Base-by-base conservation (phyloP, 2,888 invertebrate species). In the Meteorus colon region DNA sequence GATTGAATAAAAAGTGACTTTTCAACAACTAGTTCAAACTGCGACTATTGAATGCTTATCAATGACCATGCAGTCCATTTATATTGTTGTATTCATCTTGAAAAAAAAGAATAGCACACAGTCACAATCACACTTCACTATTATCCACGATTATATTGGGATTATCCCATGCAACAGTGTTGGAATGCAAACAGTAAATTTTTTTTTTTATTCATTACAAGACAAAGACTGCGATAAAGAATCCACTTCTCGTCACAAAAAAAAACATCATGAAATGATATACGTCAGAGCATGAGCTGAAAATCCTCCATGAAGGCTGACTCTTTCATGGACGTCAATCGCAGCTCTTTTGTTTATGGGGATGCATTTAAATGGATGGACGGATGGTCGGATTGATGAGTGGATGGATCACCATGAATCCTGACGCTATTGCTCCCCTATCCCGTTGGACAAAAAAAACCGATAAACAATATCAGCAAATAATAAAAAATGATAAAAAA, bases 271-370 rank as follows among this genome's bases (percentile, higher is more conserved):
- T n/a, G n/a, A 55, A 55, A 55, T 55, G n/a, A 55, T 24, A 19
- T 19, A 19, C 19, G 55, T 19, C 8, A n/a, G 19, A 2, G 55
- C 19, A 55, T 55, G 19, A 55, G 19, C 55, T 24, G 1, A 8
- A 55, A 55, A 55, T 55, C 55, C 55, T 19, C 19, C n/a, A 8
- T 55, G 55, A 55, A 4, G 19, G 19, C 24, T 55, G 27, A 19
- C 55, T n/a, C n/a, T 51, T 29, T 68, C 34, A 41, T 19, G 27
- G 51, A 68, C 45, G 68, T 68, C 45, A 55, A 68, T 68, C 68
- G 55, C 12, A 19, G n/a, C 51, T 48, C 16, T 68, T 19, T 68
- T 68, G 37, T 48, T 31, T 31, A 68, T 51, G 6, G 31, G 45
- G 31, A 51, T 31, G 29, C n/a, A 51, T 68, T 68, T 31, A 45